Evolutionary conservation across 2,113 vertebrate genomes (phyloP).

Genomic region (Vidua chalybeata): DNA sequence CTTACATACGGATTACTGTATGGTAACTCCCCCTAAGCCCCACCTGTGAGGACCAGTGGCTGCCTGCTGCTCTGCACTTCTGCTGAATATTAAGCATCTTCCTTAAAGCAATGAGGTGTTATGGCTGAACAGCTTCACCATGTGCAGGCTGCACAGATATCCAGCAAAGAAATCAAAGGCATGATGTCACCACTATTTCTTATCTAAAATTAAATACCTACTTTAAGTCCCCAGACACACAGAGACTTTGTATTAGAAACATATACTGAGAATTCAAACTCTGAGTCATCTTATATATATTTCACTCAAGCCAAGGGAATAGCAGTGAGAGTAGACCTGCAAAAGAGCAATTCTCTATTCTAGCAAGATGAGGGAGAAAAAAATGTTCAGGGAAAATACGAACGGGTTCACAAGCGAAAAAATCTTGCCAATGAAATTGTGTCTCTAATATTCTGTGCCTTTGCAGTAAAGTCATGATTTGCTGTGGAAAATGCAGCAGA

Average conservation of each 20-base stretch:
- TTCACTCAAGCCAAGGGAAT: slow-evolving; percentile 47
- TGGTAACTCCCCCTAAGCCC: not conserved
- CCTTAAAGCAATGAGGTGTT: slow-evolving; percentile 27
- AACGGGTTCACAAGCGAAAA: not conserved
- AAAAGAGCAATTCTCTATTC: slow-evolving; percentile 18
- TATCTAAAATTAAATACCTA: slow-evolving; percentile 67
- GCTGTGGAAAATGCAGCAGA: not conserved
- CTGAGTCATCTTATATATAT: slow-evolving; percentile 63
- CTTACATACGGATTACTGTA: not conserved
- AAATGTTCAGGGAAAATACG: not conserved
- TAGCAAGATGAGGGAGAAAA: not conserved
- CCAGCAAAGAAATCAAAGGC: slow-evolving; percentile 48
- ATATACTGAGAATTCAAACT: slow-evolving; percentile 46
- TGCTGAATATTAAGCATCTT: slow-evolving; percentile 32
- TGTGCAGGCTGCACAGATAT: not conserved
- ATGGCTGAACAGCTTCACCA: slow-evolving; percentile 22
- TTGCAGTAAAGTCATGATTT: not conserved
- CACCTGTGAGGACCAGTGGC: not conserved
- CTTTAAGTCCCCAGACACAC: slow-evolving; percentile 13
- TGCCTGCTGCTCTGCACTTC: not conserved
- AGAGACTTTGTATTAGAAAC: slow-evolving; percentile 67
- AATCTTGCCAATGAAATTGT: not conserved
- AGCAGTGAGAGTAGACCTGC: slow-evolving; percentile 19
- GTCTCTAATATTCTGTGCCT: not conserved
- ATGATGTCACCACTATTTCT: slow-evolving; percentile 66